Percentiles rank a stretch among this genome's conserved stretches.
Evolutionary conservation across 23 tunicate species (phyloP).

Genomic region (Styela plicata): DNA sequence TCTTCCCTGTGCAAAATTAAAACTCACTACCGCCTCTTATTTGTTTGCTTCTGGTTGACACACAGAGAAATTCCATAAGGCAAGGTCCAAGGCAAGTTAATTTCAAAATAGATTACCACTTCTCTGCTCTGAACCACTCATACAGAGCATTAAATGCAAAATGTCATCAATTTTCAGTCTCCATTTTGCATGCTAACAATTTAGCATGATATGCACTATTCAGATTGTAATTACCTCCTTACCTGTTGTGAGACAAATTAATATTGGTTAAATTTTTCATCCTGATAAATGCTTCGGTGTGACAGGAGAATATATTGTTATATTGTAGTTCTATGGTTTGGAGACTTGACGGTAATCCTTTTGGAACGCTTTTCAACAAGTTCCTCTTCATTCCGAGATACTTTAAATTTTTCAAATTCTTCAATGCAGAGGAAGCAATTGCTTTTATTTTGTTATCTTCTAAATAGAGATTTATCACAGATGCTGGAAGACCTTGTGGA

Average conservation of each 20-base stretch:
- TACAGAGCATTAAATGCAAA: too few relatives aligned
- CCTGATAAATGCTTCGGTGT: slow-evolving; percentile 11
- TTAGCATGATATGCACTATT: too few relatives aligned
- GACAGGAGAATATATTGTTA: slow-evolving; percentile 33
- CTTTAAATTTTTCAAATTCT: slow-evolving; percentile 10
- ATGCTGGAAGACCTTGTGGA: slow-evolving; percentile 8
- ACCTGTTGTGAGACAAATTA: slow-evolving; percentile 44
- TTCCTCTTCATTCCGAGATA: slow-evolving; percentile 41
- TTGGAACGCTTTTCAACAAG: slow-evolving; percentile 37
- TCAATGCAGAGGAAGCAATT: neutral
- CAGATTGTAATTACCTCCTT: too few relatives aligned
- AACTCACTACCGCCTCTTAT: too few relatives aligned
- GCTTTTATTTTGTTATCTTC: slow-evolving; percentile 8
- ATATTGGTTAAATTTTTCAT: slow-evolving; percentile 33
- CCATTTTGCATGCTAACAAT: too few relatives aligned
- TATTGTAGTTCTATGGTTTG: slow-evolving; percentile 29
- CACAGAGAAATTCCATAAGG: too few relatives aligned
- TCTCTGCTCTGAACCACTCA: too few relatives aligned
- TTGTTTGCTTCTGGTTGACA: too few relatives aligned
- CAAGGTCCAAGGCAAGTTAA: too few relatives aligned
- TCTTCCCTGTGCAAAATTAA: too few relatives aligned
- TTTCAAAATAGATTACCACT: too few relatives aligned
- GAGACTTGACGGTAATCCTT: slow-evolving; percentile 45
- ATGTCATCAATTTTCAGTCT: too few relatives aligned
- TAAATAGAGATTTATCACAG: neutral